A percentile compares a stretch with the other conserved stretches of the same genome.
These are phyloP conservation scores for Tridacna crocea DNA, from an alignment of 2,888 invertebrate genomes.

Conservation along the genomic window DNA sequence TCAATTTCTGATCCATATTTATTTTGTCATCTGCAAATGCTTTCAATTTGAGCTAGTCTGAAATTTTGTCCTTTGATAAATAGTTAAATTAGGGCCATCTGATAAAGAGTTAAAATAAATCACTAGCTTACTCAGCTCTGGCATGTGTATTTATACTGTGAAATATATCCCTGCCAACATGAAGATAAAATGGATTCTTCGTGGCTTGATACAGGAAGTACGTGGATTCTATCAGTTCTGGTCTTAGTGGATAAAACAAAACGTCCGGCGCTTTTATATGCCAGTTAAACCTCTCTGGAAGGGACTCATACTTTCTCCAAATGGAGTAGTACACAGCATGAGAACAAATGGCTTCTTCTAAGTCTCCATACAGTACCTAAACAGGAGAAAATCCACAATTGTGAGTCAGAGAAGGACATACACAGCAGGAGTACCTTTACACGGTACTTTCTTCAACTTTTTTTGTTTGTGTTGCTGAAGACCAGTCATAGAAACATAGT, in stretches of 20 bases:
- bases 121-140: slow-evolving; percentile 84
- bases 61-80: too few species aligned
- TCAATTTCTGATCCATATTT: too few species aligned
- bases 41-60: too few species aligned
- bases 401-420: too few species aligned
- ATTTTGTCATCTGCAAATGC: too few species aligned
- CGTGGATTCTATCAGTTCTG: slow-evolving; percentile 88
- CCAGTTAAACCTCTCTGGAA: slow-evolving; percentile 85
- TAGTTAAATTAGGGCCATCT: too few species aligned
- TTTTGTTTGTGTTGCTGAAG: too few species aligned
- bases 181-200: slow-evolving; percentile 88
- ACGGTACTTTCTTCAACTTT: too few species aligned
- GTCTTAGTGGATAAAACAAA: slow-evolving; percentile 87
- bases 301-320: slow-evolving; percentile 86
- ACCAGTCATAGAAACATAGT: too few species aligned
- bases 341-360: slow-evolving; percentile 88
- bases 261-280: slow-evolving; percentile 85
- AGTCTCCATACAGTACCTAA: slow-evolving; percentile 87
- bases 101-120: too few species aligned
- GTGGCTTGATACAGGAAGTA: slow-evolving; percentile 88
- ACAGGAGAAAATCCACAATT: neutral
- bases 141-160: slow-evolving; percentile 86
- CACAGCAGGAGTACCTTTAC: too few species aligned
- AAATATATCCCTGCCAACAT: slow-evolving; percentile 87
- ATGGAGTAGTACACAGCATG: slow-evolving; percentile 88